Base-by-base conservation (phyloP, 2,113 vertebrate genomes). In the Pterophyllum scalare region DNA sequence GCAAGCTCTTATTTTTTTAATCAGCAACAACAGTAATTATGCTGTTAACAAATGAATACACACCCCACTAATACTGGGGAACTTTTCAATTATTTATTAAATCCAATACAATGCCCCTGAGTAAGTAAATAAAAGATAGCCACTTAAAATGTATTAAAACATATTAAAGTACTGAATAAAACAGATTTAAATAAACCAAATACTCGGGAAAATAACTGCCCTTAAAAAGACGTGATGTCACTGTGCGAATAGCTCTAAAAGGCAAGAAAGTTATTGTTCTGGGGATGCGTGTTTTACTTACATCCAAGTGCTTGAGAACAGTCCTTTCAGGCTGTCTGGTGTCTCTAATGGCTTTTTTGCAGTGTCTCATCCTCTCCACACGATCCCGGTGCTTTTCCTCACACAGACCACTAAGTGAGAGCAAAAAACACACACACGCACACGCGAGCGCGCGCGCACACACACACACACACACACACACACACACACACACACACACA, bases 21-120 rank as follows among this genome's bases (percentile, higher is more conserved):
- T 72, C 24, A 72, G 65, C 65, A 72, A 72, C 67, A 72, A 72
- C 26, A 72, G 28, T 52, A 31, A 72, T 72, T 54, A 13, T 26
- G 14, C 11, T 1, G 0, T 33, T 72, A 72, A 72, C 6, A 54
- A 72, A 54, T 54, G 52, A 54, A 54, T 31, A 54, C 0, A 0
- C 43, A 54, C 26, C 26, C 52, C 46, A 33, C 17, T 54, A 54
- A 72, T 19, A 72, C 11, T 54, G 19, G 26, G n/a, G 28, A 43
- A n/a, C 46, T 33, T 72, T 54, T 14, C 14, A 54, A 49, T 54
- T 72, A 72, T 72, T 72, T 54, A 72, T 52, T 46, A 72, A 72
- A 72, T 52, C 43, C 65, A 72, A 72, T 52, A 52, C 28, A 72
- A 52, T 72, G 17, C 43, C 65, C 40, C 24, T 1, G 40, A 70